phyloP scores from a whole-genome alignment of 1,140 invertebrate genomes.

The Chionoecetes opilio region DNA sequence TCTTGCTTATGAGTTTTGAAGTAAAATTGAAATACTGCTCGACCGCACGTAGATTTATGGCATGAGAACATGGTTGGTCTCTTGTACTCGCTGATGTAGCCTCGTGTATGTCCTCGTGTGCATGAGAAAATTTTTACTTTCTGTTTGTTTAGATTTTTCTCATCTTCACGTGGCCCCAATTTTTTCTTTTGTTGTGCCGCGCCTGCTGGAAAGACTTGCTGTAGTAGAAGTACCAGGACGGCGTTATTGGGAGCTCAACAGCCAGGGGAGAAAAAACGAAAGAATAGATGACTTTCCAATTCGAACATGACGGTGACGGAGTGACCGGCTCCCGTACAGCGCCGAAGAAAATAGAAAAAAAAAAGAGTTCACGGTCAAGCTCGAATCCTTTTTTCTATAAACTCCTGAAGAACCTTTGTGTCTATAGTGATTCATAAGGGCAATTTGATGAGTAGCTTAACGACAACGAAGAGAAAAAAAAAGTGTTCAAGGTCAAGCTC shows the following conservation, averaged over 20 bases:
- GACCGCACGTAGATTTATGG: too few relatives aligned
- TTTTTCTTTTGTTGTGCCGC: too few relatives aligned
- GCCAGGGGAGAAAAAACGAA: background rate
- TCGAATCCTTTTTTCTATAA: too few relatives aligned
- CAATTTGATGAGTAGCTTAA: background rate
- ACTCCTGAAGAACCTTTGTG: too few relatives aligned
- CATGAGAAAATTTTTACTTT: too few relatives aligned
- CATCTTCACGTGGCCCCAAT: too few relatives aligned
- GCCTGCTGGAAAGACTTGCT: background rate
- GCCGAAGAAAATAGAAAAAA: background rate
- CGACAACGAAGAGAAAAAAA: background rate
- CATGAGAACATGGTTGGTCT: too few relatives aligned
- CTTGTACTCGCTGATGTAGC: too few relatives aligned
- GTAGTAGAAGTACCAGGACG: background rate
- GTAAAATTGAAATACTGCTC: too few relatives aligned
- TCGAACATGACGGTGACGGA: background rate
- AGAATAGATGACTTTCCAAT: constrained; percentile 21
- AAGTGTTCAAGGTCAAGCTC: background rate
- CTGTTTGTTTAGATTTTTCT: too few relatives aligned
- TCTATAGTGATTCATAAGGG: background rate
- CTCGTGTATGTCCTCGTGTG: too few relatives aligned
- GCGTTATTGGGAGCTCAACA: constrained; percentile 6
- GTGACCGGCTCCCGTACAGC: background rate
- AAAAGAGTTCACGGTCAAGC: background rate
- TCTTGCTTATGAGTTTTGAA: too few relatives aligned